phyloP scores from a whole-genome alignment of 2,888 invertebrate species.

The Phymatocera aterrima region DNA sequence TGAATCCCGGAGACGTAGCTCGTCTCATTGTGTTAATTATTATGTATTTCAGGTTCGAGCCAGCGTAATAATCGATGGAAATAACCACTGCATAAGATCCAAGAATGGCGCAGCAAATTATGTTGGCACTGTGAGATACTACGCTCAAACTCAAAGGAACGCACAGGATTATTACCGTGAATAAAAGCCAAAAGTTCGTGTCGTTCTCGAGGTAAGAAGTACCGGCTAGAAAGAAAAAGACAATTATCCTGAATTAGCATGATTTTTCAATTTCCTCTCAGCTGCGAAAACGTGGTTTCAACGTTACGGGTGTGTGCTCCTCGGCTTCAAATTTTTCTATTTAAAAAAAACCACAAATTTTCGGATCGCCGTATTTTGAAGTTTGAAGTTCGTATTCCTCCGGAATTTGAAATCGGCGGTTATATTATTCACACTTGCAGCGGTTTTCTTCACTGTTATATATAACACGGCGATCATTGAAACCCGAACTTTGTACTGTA shows the following conservation, averaged over 20 bases:
- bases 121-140: conserved; percentile 77
- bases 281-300: too few relatives aligned
- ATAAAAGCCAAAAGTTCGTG: conserved; percentile 81
- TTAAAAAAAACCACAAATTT: too few relatives aligned
- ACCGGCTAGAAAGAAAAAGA: conserved; percentile 74
- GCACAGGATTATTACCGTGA: conserved; percentile 76
- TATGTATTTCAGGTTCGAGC: conserved; percentile 82
- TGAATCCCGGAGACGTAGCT: conserved; percentile 78
- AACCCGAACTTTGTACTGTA: too few relatives aligned
- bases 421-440: too few relatives aligned
- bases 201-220: conserved; percentile 75
- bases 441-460: too few relatives aligned
- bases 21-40: conserved; percentile 82
- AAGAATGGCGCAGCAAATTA: conserved; percentile 80
- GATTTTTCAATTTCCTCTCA: neutral
- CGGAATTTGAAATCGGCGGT: too few relatives aligned
- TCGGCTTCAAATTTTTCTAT: too few relatives aligned
- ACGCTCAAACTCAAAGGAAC: conserved; percentile 76
- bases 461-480: too few relatives aligned
- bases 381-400: too few relatives aligned
- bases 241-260: neutral
- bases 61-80: conserved; percentile 81
- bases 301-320: too few relatives aligned
- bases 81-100: conserved; percentile 81
- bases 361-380: too few relatives aligned